Evolutionary conservation across 2,888 invertebrate species (phyloP).

Genomic region (Mesoligia furuncula): DNA sequence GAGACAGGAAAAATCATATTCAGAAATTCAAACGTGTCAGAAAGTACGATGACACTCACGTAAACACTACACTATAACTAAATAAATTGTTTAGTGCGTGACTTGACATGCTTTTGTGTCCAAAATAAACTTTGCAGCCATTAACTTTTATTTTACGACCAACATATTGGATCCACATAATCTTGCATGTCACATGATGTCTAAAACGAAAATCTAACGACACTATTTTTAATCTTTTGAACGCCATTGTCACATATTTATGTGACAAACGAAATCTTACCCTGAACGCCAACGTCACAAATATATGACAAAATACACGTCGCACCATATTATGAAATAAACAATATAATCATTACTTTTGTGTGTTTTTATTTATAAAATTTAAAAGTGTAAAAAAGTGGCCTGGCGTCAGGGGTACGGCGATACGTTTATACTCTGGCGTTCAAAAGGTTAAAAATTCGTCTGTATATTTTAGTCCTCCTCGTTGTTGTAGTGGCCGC

Average conservation of each 20-base stretch:
- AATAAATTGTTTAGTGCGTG: slow-evolving; percentile 42
- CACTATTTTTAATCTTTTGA: slow-evolving; percentile 20
- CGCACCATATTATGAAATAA: too few relatives aligned
- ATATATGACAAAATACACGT: too few relatives aligned
- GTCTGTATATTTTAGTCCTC: background rate
- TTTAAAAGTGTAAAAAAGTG: too few relatives aligned
- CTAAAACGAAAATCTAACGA: slow-evolving; percentile 38
- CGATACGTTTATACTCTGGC: too few relatives aligned
- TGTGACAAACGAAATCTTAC: too few relatives aligned
- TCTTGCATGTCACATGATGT: slow-evolving; percentile 40
- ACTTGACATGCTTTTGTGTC: slow-evolving; percentile 46
- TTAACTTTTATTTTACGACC: slow-evolving; percentile 56
- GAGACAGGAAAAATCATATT: slow-evolving; percentile 13
- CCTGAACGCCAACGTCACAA: too few relatives aligned
- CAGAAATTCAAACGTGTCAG: slow-evolving; percentile 18
- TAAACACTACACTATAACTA: slow-evolving; percentile 38
- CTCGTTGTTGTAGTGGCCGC: too few relatives aligned
- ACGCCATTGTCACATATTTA: too few relatives aligned
- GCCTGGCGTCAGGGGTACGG: too few relatives aligned
- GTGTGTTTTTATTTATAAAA: too few relatives aligned
- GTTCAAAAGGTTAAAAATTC: too few relatives aligned
- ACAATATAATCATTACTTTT: too few relatives aligned
- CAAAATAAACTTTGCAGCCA: slow-evolving; percentile 56
- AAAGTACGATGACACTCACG: slow-evolving; percentile 32
- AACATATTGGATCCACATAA: slow-evolving; percentile 53